Evolutionary conservation across 2,113 vertebrate species (phyloP).

Genomic region (Hirundichthys speculiger): DNA sequence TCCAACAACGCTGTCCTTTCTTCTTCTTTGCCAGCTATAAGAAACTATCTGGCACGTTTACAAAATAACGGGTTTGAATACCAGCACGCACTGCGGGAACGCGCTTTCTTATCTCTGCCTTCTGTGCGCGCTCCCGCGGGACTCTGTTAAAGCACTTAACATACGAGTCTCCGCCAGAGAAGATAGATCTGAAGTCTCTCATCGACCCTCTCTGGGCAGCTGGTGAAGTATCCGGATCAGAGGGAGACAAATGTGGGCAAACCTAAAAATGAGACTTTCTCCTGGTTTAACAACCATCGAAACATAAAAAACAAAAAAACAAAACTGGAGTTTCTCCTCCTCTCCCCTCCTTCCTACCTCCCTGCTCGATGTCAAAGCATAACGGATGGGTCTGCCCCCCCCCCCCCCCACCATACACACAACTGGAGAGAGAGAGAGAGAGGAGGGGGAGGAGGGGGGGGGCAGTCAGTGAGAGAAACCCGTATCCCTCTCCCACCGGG

Average conservation of each 20-base stretch:
- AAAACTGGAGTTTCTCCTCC: conserved; percentile 39
- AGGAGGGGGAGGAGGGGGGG: too few relatives aligned
- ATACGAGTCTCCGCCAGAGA: conserved; percentile 47
- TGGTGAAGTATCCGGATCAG: conserved; percentile 35
- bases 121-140: too few relatives aligned
- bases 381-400: neutral
- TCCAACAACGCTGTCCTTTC: too few relatives aligned
- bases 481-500: neutral
- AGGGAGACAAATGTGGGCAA: conserved; percentile 1
- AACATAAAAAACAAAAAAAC: too few relatives aligned
- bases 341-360: neutral
- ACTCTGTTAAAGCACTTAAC: neutral
- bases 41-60: too few relatives aligned
- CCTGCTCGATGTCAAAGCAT: neutral
- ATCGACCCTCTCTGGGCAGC: conserved; percentile 34
- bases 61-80: too few relatives aligned
- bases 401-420: neutral
- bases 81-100: too few relatives aligned
- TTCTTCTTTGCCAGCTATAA: too few relatives aligned
- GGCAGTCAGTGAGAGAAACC: too few relatives aligned
- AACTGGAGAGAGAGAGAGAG: too few relatives aligned
- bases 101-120: too few relatives aligned
- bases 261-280: neutral
- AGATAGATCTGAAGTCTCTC: conserved; percentile 41
- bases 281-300: conserved; percentile 10